Base-by-base conservation (phyloP, 2,797 vertebrate genomes). In the Melanotaenia boesemani region DNA sequence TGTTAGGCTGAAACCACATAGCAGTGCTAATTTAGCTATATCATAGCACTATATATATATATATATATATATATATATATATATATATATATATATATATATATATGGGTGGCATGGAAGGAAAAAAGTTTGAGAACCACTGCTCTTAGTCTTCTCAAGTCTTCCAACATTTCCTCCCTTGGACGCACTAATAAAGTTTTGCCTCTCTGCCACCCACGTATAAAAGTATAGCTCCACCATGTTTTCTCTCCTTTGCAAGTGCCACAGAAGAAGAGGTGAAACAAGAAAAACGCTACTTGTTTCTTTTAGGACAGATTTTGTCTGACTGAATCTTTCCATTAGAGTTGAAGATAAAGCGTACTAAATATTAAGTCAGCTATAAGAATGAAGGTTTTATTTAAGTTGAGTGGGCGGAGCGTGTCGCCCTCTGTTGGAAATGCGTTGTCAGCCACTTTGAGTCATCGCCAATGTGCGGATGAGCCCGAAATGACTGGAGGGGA, bases 381-480 rank as follows among this genome's bases (percentile, higher is more conserved):
- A 50, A 46, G 18, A 46, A 46, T 46, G n/a, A 63, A 77, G 71
- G 46, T 85, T 80, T 83, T 6, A 65, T 0, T 0, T 1, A 64
- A 70, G 32, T 30, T 10, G 0, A 12, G 20, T 56, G 18, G 56
- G 55, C 1, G 58, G 59, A 28, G 55, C 48, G 4, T 32, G n/a
- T 11, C 56, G 16, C n/a, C 48, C 48, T 58, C 48, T 63, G 26
- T 41, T n/a, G 10, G 59, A 58, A 6, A 39, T 4, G 58, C 26
- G 41, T 16, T 28, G 5, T 71, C 48, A 20, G 59, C 41, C 3
- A 24, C 7, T 34, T 18, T 37, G 16, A 72, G 59, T 85, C 83
- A 73, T 44, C 67, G 8, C 5, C 62, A 44, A 58, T 67, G 70
- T 3, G 78, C 60, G 61, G 13, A 70, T 41, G 63, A 67, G 63